phyloP scores from a whole-genome alignment of 2,113 vertebrate genomes.

The Taxidea taxus region DNA sequence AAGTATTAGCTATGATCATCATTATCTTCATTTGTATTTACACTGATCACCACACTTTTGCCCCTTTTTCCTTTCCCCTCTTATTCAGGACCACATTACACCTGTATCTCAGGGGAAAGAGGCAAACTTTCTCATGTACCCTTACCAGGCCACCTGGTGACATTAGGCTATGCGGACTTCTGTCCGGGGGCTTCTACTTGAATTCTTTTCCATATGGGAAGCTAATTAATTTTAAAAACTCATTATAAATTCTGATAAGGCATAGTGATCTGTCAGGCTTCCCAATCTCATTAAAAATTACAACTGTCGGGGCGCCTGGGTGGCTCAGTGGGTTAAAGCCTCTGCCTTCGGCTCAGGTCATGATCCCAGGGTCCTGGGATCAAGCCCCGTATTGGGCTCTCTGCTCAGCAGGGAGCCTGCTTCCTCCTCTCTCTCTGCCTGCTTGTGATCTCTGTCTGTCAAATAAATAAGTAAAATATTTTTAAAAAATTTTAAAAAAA shows the following conservation, averaged over 20 bases:
- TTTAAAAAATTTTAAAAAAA: too few species aligned
- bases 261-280: slow-evolving; percentile 10
- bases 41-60: not conserved
- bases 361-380: too few species aligned
- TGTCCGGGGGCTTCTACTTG: not conserved
- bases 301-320: too few species aligned
- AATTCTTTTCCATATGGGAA: not conserved
- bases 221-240: slow-evolving; percentile 51
- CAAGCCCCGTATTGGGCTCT: too few species aligned
- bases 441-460: too few species aligned
- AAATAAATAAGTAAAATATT: too few species aligned
- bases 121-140: not conserved
- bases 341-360: too few species aligned
- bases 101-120: not conserved
- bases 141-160: not conserved
- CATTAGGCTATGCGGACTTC: not conserved
- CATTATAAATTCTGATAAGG: slow-evolving; percentile 44
- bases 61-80: not conserved
- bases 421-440: too few species aligned
- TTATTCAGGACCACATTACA: not conserved
- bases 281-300: not conserved
- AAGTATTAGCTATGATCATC: not conserved
- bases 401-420: too few species aligned
- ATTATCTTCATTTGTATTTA: not conserved
- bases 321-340: too few species aligned